phyloP scores from a whole-genome alignment of 2,113 vertebrate genomes.

The Bombycilla garrulus region DNA sequence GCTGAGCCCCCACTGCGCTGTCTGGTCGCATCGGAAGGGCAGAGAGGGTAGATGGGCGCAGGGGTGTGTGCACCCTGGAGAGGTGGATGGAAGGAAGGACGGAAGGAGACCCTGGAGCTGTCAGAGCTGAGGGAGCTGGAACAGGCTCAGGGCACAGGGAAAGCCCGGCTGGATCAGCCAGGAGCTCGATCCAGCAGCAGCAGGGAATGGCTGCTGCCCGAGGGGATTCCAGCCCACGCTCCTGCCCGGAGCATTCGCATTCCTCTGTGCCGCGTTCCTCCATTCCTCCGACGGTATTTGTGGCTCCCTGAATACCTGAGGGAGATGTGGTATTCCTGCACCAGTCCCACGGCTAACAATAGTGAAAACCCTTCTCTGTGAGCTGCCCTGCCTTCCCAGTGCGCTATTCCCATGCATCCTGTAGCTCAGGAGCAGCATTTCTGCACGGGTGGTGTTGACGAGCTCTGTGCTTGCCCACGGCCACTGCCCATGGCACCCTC shows the following conservation, averaged over 20 bases:
- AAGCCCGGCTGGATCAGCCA: fast-evolving
- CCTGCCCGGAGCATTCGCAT: neutral
- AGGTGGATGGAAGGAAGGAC: neutral
- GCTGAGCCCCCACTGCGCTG: fast-evolving
- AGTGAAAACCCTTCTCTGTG: constrained; percentile 44
- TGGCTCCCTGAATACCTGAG: neutral
- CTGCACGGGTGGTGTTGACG: fast-evolving
- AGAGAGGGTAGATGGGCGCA: fast-evolving
- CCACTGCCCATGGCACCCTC: neutral
- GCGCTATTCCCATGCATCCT: neutral
- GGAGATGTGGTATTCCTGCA: constrained; percentile 27
- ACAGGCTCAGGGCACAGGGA: neutral
- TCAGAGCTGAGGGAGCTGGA: neutral
- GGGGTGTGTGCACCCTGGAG: fast-evolving
- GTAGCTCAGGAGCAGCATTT: neutral
- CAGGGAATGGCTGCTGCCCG: neutral
- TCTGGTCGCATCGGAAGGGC: fast-evolving
- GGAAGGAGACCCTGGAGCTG: no score
- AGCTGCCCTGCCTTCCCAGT: neutral
- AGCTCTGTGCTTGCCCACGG: neutral
- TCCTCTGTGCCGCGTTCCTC: neutral
- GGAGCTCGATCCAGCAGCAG: neutral
- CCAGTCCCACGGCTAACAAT: neutral
- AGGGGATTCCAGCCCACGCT: neutral
- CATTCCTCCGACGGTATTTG: neutral